Percentiles rank a stretch among this genome's conserved stretches.
Evolutionary conservation across 2,797 vertebrate genomes (phyloP).

Genomic region (Balearica regulorum): DNA sequence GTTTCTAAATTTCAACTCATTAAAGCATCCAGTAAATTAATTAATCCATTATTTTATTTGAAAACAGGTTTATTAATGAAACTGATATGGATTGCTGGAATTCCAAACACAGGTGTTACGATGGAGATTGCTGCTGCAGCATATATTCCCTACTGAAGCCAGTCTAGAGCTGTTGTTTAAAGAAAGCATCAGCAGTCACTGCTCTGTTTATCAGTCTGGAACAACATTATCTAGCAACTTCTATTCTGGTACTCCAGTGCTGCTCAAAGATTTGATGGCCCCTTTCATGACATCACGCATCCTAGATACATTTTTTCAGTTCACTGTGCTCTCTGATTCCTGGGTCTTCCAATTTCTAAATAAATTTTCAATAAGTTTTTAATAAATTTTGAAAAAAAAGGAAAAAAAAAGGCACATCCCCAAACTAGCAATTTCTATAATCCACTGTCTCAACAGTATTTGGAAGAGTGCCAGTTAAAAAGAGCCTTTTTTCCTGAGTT

Average conservation of each 20-base stretch:
- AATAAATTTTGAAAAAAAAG: neutral
- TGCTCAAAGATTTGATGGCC: neutral
- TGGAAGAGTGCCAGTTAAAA: neutral
- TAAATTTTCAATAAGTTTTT: neutral
- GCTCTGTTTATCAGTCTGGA: neutral
- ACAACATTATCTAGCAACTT: neutral
- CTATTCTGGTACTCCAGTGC: neutral
- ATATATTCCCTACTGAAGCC: neutral
- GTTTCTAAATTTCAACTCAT: neutral
- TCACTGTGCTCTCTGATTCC: neutral
- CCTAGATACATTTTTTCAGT: neutral
- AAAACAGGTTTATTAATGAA: neutral
- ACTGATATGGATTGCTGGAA: neutral
- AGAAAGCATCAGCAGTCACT: neutral
- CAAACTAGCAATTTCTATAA: neutral
- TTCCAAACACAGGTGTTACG: neutral
- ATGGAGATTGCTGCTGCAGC: neutral
- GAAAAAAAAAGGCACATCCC: neutral
- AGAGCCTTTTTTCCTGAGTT: rapidly evolving
- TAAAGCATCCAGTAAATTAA: neutral
- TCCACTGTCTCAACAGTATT: neutral
- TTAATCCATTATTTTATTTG: neutral
- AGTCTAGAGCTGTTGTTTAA: neutral
- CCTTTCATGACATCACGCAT: neutral
- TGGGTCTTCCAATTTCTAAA: neutral